These are phyloP conservation scores for Spodoptera frugiperda DNA, from an alignment of 1,140 invertebrate genomes.

Conservation along the genomic window DNA sequence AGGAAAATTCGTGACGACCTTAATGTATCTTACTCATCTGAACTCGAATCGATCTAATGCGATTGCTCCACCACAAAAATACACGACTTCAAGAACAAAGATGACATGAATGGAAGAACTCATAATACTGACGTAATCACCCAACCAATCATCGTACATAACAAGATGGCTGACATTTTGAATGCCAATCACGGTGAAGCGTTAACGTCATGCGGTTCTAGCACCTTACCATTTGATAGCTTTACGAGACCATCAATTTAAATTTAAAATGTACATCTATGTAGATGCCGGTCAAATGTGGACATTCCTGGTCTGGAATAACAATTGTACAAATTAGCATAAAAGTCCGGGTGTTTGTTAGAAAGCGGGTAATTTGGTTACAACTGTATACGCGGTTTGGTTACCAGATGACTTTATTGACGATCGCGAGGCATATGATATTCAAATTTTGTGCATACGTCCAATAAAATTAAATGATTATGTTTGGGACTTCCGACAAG, in stretches of 20 bases:
- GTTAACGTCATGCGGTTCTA: slow-evolving; percentile 66
- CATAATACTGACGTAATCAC: slow-evolving; percentile 65
- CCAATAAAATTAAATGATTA: slow-evolving; percentile 74
- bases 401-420: slow-evolving; percentile 69
- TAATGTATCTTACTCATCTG: slow-evolving; percentile 29
- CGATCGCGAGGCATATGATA: slow-evolving; percentile 62
- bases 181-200: slow-evolving; percentile 73
- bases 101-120: slow-evolving; percentile 58
- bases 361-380: slow-evolving; percentile 85
- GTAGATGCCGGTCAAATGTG: slow-evolving; percentile 83
- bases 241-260: slow-evolving; percentile 83
- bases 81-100: slow-evolving; percentile 41
- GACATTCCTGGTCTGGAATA: slow-evolving; percentile 75
- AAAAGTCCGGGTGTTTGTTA: slow-evolving; percentile 82
- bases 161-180: slow-evolving; percentile 76
- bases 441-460: slow-evolving; percentile 70
- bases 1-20: slow-evolving; percentile 43
- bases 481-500: slow-evolving; percentile 73
- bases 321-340: slow-evolving; percentile 81
- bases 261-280: slow-evolving; percentile 82
- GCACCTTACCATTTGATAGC: slow-evolving; percentile 79
- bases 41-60: slow-evolving; percentile 34
- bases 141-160: slow-evolving; percentile 60
- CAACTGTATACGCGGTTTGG: slow-evolving; percentile 71
- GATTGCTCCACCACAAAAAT: slow-evolving; percentile 41